These are phyloP conservation scores for Tipula helvola DNA, from an alignment of 2,888 invertebrate genomes.

Conservation along the genomic window DNA sequence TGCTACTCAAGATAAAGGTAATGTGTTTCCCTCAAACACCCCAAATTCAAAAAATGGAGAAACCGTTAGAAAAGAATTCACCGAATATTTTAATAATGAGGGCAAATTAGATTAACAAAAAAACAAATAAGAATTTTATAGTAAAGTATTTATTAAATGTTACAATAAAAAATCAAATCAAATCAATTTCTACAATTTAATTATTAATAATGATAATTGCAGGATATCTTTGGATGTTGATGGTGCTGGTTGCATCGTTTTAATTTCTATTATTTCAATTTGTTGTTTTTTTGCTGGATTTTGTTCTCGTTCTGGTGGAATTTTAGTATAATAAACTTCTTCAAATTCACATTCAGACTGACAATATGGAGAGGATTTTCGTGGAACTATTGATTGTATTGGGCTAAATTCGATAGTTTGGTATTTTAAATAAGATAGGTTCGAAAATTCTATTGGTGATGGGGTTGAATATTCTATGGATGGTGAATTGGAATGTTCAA, in stretches of 20 bases:
- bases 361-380: not conserved
- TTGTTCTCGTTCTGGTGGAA: not conserved
- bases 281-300: not conserved
- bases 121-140: not conserved
- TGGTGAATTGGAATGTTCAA: too few species aligned
- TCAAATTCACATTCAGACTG: not conserved
- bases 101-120: not conserved
- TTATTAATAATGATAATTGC: not conserved
- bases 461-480: too few species aligned
- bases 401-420: not conserved
- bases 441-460: not conserved
- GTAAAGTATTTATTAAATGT: not conserved
- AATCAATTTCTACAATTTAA: not conserved
- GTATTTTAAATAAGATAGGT: not conserved
- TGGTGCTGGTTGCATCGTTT: not conserved
- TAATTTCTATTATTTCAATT: not conserved
- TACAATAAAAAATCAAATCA: not conserved
- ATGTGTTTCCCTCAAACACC: not conserved
- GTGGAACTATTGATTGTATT: not conserved
- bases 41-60: not conserved
- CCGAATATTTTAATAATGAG: not conserved
- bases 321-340: not conserved
- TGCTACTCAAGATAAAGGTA: not conserved
- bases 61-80: not conserved
- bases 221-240: not conserved